These are phyloP conservation scores for Rhynchophorus ferrugineus DNA, from an alignment of 1,140 invertebrate genomes.

Conservation along the genomic window DNA sequence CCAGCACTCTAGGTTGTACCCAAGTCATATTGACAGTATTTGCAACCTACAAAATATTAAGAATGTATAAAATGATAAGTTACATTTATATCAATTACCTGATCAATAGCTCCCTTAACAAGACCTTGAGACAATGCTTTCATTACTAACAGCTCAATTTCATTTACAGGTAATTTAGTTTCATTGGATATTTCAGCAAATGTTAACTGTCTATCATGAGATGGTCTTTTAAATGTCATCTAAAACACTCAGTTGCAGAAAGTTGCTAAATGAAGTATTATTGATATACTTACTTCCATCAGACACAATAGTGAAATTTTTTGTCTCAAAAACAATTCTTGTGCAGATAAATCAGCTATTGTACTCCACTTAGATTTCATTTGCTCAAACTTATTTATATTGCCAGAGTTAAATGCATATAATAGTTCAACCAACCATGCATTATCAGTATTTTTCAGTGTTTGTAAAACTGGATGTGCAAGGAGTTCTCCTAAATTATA, in stretches of 20 bases:
- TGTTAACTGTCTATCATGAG: conserved; percentile 68
- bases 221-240: conserved; percentile 69
- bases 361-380: conserved; percentile 73
- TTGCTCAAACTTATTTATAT: conserved; percentile 77
- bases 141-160: conserved; percentile 96
- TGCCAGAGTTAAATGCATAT: conserved; percentile 86
- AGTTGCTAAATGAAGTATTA: not conserved
- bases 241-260: conserved; percentile 25
- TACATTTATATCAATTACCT: conserved; percentile 51
- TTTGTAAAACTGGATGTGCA: conserved; percentile 88
- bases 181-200: conserved; percentile 87
- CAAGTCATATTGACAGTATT: conserved; percentile 74
- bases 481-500: conserved; percentile 97
- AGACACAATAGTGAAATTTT: conserved; percentile 93
- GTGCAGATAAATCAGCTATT: conserved; percentile 79
- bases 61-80: not conserved
- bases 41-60: conserved; percentile 32
- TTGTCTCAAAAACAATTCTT: conserved; percentile 76
- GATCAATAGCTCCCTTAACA: conserved; percentile 91
- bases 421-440: conserved; percentile 87
- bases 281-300: conserved; percentile 71
- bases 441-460: conserved; percentile 72
- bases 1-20: conserved; percentile 86
- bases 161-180: conserved; percentile 70
- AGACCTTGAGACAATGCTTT: conserved; percentile 93